Base-by-base conservation (phyloP, 1,140 invertebrate genomes). In the Latrodectus geometricus region DNA sequence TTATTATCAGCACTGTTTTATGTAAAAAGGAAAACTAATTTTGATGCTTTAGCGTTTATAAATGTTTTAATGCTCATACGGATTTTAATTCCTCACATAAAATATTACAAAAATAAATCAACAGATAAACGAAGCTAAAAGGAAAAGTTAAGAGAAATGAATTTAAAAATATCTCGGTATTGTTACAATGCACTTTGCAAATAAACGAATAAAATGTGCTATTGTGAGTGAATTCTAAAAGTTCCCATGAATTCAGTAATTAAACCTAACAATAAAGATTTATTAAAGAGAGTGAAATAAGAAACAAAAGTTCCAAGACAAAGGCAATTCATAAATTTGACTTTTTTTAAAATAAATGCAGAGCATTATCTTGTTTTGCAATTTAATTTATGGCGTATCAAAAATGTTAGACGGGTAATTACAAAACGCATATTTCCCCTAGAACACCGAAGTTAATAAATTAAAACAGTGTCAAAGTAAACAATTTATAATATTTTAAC, bases 401-500 rank as follows among this genome's bases (percentile, higher is more conserved):
- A 20, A 4, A 17, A 76, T n/a, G 20, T 76, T 54, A 74, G 52
- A 50, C 72, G 52, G 11, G 20, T 76, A 52, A 76, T 76, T 76
- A 76, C 52, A 56, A 54, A 23, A 20, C 48, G 50, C 56, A 15
- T 14, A 35, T 35, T 20, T 20, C 54, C 54, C 54, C 23, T 15
- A 75, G 15, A 80, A 70, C 49, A 80, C 48, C 17, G 49, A 50
- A 70, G 66, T 68, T 80, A 80, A 70, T 80, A 80, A 80, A 80
- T 80, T 80, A 80, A 80, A 69, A 21, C 21, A 49, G 48, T 68
- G 78, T 70, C 78, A 80, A 80, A 80, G 78, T 70, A 80, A 80
- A 80, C 78, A 80, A 80, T 80, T 80, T 80, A 54, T 50, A 80
- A 80, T 80, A 80, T 80, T 80, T 80, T 80, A 69, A 61, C 5